Base-by-base conservation (phyloP, 2,888 invertebrate species). In the Allygus modestus region DNA sequence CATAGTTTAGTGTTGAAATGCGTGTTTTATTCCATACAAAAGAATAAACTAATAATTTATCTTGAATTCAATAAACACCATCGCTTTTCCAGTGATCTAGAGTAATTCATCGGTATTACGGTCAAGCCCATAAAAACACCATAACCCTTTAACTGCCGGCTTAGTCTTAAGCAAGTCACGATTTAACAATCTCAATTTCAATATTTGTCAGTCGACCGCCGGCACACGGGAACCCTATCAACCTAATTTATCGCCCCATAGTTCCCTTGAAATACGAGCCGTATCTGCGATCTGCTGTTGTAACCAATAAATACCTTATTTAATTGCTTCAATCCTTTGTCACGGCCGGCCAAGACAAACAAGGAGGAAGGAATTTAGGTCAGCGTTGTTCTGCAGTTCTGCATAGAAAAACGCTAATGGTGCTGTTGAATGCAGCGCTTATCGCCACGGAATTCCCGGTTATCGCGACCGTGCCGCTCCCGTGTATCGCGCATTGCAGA, bases 281-380 rank as follows among this genome's bases (percentile, higher is more conserved):
- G 5, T 73, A 51, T 77, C 77, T 26, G 31, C 77, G n/a, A 51
- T 77, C 46, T 41, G 77, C 28, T 75, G 77, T 77, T 37, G 77
- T 51, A 77, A 77, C 46, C 46, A 28, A 77, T 77, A 77, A 77
- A 77, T 77, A 23, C 77, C 77, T 77, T 37, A 77, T 77, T 77
- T 77, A 77, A 77, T 77, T 77, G 77, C 77, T 77, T 51, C 77
- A 51, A 77, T 51, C 46, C 77, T 77, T 77, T 46, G 46, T 77
- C 73, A 9, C 43, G 73, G 65, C 17, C 37, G 28, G 46, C 17
- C 73, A 73, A 73, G 73, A 73, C 41, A 73, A 73, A 37, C 37
- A 73, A 5, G 77, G 15, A 2, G 26, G 51, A 0, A 41, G 77
- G 77, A 28, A 77, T 77, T 51, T 28, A 77, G 77, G 77, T 77